Evolutionary conservation across 37 sponge, comb jelly and placozoan species (phyloP), one percentile per base, ranked within the genome.

Genomic region (Lycopodina hypogea): DNA sequence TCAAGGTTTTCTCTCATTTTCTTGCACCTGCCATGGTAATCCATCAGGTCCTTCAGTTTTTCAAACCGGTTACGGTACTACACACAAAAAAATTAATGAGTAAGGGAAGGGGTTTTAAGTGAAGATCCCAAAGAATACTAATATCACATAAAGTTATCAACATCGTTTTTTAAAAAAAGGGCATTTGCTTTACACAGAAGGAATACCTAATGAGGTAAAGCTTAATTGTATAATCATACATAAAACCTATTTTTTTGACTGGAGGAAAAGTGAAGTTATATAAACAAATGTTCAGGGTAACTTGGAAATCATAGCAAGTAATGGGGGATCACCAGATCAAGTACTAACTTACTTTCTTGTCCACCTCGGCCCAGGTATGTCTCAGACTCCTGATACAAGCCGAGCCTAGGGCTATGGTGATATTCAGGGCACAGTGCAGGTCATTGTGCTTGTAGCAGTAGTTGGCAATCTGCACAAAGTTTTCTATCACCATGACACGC

Each of bases 1-100:
- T 91, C 84, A 18, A 91, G 74, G 15, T 69, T 78, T 48, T 87
- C 84, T 57, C 92, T 87, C 78, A 91, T 79, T 65, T 84, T 87
- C 77, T 80, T 87, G 72, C 88, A 91, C 26, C 79, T 42, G 9
- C 89, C 88, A 1, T 87, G 58, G 35, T 79, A 78, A 73, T 91
- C 88, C 39, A 80, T 65, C 52, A 23, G 55, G 0, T 79, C 68
- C 34, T 61, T 69, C 57, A 91, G 74, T 34, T 72, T 84, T 45
- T 87, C 80, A 41, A 84, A 71, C 41, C 50, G 61, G 2, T 84
- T 69, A 2, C 69, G 72, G 19, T 29, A 76, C 92, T 91, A 69
- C 17, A 80, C 17, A 35, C 18, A n/a, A 41, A 15, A 34, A 74
- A 63, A 23, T 38, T 32, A 8, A 71, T 6, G 35, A 38, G 32